These are phyloP conservation scores for Choristoneura fumiferana DNA, from an alignment of 1,140 invertebrate species.

Conservation along the genomic window DNA sequence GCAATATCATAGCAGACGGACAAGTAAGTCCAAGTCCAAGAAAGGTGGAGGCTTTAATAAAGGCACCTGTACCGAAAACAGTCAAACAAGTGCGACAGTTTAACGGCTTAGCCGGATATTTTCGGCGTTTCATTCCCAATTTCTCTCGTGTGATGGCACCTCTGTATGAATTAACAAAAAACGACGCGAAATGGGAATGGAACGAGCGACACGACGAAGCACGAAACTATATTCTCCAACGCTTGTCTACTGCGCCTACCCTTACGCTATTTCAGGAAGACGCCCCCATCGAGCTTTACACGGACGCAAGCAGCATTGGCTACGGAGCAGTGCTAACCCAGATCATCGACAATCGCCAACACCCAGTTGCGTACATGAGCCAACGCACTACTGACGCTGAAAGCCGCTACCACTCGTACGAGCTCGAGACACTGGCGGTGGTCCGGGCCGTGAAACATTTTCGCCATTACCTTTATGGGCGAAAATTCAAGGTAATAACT, in stretches of 20 bases:
- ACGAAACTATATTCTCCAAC: not conserved
- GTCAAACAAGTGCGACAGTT: slow-evolving; percentile 29
- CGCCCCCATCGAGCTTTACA: slow-evolving; percentile 34
- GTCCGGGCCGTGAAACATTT: slow-evolving; percentile 23
- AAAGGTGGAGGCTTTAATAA: slow-evolving; percentile 15
- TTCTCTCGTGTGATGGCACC: no score
- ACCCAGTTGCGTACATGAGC: slow-evolving; percentile 17
- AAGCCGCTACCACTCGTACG: slow-evolving; percentile 47
- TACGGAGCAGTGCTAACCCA: slow-evolving; percentile 29
- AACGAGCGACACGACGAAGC: slow-evolving; percentile 2
- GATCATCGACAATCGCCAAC: slow-evolving; percentile 18
- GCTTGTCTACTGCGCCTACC: slow-evolving; percentile 10
- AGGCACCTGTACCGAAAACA: slow-evolving; percentile 17
- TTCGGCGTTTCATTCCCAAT: slow-evolving; percentile 54
- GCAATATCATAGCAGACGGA: slow-evolving; percentile 31
- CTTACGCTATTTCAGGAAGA: slow-evolving; percentile 31
- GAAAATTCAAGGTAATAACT: no score
- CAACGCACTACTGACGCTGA: slow-evolving; percentile 27
- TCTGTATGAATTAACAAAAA: no score
- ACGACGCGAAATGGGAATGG: no score
- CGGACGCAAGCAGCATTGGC: slow-evolving; percentile 28
- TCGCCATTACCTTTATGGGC: slow-evolving; percentile 42
- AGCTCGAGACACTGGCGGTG: slow-evolving; percentile 36
- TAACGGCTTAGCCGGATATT: slow-evolving; percentile 56
- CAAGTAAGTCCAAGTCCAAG: slow-evolving; percentile 24